Evolutionary conservation across 2,797 vertebrate genomes (phyloP).

Genomic region (Danio aesculapii): DNA sequence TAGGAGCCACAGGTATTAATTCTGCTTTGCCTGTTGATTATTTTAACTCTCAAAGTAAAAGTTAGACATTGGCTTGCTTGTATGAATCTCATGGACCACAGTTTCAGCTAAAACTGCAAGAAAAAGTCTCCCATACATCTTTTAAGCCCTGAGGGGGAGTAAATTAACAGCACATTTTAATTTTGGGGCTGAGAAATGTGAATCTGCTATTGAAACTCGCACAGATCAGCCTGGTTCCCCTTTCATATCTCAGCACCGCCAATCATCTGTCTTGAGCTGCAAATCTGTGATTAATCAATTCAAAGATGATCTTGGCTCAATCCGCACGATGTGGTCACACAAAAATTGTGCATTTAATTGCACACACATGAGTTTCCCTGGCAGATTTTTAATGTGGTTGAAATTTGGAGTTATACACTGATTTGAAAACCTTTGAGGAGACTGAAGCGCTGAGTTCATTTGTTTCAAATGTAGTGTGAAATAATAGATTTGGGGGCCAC

Average conservation of each 20-base stretch:
- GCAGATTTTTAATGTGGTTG: constrained; percentile 32
- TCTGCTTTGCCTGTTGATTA: no score
- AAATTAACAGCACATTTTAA: no score
- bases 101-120: no score
- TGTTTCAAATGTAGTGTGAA: constrained; percentile 40
- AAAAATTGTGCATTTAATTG: constrained; percentile 29
- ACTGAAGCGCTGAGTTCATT: constrained; percentile 8
- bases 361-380: constrained; percentile 38
- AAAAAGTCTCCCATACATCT: no score
- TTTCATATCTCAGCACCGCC: not conserved
- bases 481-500: not conserved
- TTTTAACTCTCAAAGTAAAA: no score
- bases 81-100: no score
- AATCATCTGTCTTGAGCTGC: constrained; percentile 9
- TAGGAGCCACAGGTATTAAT: no score
- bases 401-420: constrained; percentile 12
- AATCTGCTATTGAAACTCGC: constrained; percentile 26
- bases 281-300: constrained; percentile 38
- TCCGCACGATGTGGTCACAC: constrained; percentile 29
- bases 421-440: not conserved
- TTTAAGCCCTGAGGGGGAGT: no score
- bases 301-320: constrained; percentile 33
- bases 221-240: constrained; percentile 4
- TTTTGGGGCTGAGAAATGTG: not conserved
- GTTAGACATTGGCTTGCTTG: no score